A percentile compares a stretch with the other conserved stretches of the same genome.
phyloP scores from a whole-genome alignment of 2,113 vertebrate species.

The Malurus melanocephalus region DNA sequence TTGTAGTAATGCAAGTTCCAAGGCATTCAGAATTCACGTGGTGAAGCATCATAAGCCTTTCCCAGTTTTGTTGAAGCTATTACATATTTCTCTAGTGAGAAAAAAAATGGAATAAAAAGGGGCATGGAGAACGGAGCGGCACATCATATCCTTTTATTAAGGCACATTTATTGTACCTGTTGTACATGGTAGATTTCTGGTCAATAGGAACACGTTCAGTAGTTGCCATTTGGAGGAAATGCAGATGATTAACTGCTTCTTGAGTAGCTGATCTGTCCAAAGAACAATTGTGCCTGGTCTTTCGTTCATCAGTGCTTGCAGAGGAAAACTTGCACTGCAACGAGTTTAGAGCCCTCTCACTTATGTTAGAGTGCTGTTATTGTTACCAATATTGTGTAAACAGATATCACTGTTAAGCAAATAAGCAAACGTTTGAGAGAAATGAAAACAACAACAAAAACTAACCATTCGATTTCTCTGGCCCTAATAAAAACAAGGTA shows the following conservation, averaged over 20 bases:
- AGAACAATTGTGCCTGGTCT: background rate
- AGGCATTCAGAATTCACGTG: background rate
- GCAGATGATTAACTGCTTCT: background rate
- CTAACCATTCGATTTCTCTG: background rate
- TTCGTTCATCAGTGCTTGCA: background rate
- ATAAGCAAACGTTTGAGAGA: background rate
- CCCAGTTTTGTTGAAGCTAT: background rate
- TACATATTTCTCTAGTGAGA: background rate
- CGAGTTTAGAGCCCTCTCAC: background rate
- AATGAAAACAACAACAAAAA: background rate
- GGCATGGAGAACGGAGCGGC: background rate
- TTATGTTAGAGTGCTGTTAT: background rate
- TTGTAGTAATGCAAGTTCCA: fast-evolving
- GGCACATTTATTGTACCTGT: background rate
- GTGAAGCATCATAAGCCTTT: background rate
- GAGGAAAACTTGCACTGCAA: background rate
- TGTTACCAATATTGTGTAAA: background rate
- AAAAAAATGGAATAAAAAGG: background rate
- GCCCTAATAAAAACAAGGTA: background rate
- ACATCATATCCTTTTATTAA: background rate
- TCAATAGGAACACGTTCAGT: background rate
- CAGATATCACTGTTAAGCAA: background rate
- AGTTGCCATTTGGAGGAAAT: background rate
- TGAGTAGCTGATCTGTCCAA: background rate
- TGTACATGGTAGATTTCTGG: background rate